Conservation (phyloP, 2,797 vertebrate genomes). For the Ptychadena robeensis region DNA sequence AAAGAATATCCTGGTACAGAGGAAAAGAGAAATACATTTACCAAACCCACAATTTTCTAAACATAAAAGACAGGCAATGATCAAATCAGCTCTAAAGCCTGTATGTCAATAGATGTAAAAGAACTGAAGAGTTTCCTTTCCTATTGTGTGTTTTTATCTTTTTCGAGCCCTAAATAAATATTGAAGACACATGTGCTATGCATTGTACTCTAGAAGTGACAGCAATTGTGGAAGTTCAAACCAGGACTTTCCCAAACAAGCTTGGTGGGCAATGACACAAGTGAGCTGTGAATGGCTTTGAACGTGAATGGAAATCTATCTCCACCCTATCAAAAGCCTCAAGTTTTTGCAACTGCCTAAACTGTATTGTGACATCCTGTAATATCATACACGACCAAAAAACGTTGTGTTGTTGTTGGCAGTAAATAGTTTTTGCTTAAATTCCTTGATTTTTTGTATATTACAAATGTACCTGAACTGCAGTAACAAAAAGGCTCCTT, state of each 20-base stretch:
- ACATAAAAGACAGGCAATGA: conserved; percentile 28
- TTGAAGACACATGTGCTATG: conserved; percentile 31
- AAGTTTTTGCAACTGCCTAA: conserved; percentile 34
- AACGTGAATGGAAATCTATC: conserved; percentile 38
- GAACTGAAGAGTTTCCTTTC: conserved; percentile 27
- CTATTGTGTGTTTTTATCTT: conserved; percentile 17
- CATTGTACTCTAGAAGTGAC: conserved; percentile 6
- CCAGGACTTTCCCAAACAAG: conserved; percentile 47
- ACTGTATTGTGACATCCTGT: conserved; percentile 37
- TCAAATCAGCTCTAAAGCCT: conserved; percentile 29
- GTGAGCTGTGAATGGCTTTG: conserved; percentile 34
- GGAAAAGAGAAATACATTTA: conserved; percentile 15
- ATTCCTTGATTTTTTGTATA: not conserved
- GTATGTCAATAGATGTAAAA: conserved; percentile 35
- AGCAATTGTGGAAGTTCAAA: conserved; percentile 40
- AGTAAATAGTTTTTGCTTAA: not conserved
- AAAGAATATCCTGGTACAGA: not conserved
- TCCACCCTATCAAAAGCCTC: conserved; percentile 8
- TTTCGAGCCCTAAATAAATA: conserved; percentile 35
- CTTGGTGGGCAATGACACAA: conserved; percentile 37
- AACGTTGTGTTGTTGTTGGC: not conserved
- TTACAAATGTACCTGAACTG: conserved; percentile 1
- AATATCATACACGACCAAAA: conserved; percentile 6
- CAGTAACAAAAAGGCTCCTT: not conserved
- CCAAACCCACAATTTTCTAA: conserved; percentile 27